Percentiles rank a stretch among this genome's conserved stretches.
These are phyloP conservation scores for Hyposmocoma kahamanoa DNA, from an alignment of 1,140 invertebrate species.

Conservation along the genomic window DNA sequence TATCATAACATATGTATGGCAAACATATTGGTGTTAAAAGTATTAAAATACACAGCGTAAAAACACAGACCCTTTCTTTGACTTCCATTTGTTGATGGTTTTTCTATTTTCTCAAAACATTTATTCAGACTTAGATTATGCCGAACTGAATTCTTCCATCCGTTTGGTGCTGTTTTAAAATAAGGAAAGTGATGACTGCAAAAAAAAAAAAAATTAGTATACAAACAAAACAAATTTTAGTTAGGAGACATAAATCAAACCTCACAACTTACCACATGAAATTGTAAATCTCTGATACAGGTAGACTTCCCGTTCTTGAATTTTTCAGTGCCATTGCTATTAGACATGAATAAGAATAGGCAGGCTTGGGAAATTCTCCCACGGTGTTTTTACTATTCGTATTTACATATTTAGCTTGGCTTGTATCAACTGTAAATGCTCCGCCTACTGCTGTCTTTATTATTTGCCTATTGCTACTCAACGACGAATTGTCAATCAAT, in stretches of 20 bases:
- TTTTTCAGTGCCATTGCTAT: conserved; percentile 98
- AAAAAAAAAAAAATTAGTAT: conserved; percentile 48
- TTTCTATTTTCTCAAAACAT: conserved; percentile 98
- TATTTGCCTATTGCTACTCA: conserved; percentile 66
- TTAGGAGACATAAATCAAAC: background rate
- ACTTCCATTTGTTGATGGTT: conserved; percentile 86
- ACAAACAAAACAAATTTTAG: background rate
- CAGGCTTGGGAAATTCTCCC: conserved; percentile 93
- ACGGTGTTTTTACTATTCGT: conserved; percentile 69
- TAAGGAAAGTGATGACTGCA: conserved; percentile 97
- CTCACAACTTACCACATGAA: conserved; percentile 92
- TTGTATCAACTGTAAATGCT: conserved; percentile 57
- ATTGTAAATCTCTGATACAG: conserved; percentile 98
- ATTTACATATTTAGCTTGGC: conserved; percentile 66
- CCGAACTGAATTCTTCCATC: conserved; percentile 98
- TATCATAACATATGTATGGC: background rate
- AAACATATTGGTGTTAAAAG: background rate
- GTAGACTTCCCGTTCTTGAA: conserved; percentile 92
- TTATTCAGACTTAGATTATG: conserved; percentile 98
- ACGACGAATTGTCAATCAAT: conserved; percentile 65
- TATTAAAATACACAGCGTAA: background rate
- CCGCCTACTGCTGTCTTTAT: conserved; percentile 61
- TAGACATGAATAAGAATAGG: conserved; percentile 97
- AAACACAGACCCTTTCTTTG: conserved; percentile 79
- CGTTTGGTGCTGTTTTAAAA: conserved; percentile 96